Base-by-base conservation (phyloP, 2,113 vertebrate species). In the Notiomystis cincta region DNA sequence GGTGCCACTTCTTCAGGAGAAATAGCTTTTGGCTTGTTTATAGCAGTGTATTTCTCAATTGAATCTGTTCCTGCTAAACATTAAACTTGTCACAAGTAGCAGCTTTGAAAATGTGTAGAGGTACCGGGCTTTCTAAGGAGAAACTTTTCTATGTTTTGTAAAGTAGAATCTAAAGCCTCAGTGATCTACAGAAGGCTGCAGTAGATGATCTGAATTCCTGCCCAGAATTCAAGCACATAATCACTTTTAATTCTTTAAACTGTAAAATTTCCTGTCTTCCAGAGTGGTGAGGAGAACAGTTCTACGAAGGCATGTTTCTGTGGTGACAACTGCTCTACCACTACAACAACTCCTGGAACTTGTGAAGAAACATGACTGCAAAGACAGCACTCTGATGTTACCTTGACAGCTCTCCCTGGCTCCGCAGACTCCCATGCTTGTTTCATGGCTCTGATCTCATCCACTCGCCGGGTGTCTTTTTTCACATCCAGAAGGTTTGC, bases 401-500 rank as follows among this genome's bases (percentile, higher is more conserved):
- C 99, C 99, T 99, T 99, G 78, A 98, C 86, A 44, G 97, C 90
- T 81, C 99, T 98, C 76, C 99, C 99, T 7, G 98, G 98, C 58
- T 99, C 98, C 0, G 97, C 97, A n/a, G 91, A 94, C 91, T 99
- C 99, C 99, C 99, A 99, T n/a, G 98, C 98, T 87, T 97, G 97
- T 97, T 99, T 99, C 95, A 98, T 98, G 85, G 98, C 98, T 97
- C 93, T 98, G 89, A 99, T 99, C 96, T 99, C 97, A 79, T 99
- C 99, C 51, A 75, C 77, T 96, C 98, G 96, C 71, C 98, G 98
- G 0, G 98, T 99, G 88, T 99, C 99, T 95, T 98, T 99, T 90
- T 93, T 99, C 71, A 99, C 87, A 37, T 98, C 96, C 13, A 99
- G 76, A 33, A 67, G 33, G 1, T 98, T 98, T 3, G 88, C 77